Evolutionary conservation across 2,888 invertebrate species (phyloP).

Genomic region (Drosophila neonasuta): DNA sequence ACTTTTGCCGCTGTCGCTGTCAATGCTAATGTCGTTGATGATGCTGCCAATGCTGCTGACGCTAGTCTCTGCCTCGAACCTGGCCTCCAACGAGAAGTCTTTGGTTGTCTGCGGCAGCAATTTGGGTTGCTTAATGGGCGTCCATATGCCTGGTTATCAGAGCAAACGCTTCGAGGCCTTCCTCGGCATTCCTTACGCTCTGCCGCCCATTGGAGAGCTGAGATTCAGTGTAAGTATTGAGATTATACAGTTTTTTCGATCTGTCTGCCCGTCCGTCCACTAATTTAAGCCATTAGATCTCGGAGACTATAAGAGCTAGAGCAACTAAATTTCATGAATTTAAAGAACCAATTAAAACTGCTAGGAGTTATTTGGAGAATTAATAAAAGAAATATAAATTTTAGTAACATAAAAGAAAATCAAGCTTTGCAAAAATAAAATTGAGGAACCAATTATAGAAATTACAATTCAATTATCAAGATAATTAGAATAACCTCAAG

Average conservation of each 20-base stretch:
- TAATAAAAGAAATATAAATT: too few species aligned
- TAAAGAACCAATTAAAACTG: neutral
- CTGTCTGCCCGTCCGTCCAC: too few species aligned
- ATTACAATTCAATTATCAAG: too few species aligned
- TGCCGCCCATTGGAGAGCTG: slow-evolving; percentile 79
- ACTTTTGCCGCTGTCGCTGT: slow-evolving; percentile 18
- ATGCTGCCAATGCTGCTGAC: neutral
- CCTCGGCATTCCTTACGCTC: slow-evolving; percentile 81
- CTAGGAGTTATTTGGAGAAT: too few species aligned
- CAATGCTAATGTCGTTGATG: neutral
- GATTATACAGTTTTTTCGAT: too few species aligned
- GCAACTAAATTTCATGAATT: neutral
- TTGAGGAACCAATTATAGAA: too few species aligned
- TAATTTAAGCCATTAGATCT: neutral
- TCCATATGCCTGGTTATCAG: slow-evolving; percentile 72
- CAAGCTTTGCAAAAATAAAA: too few species aligned
- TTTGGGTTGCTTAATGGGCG: slow-evolving; percentile 77
- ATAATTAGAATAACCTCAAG: too few species aligned
- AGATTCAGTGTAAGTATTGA: slow-evolving; percentile 79
- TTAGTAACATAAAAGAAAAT: too few species aligned
- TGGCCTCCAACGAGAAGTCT: slow-evolving; percentile 16
- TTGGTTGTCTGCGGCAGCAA: slow-evolving; percentile 67
- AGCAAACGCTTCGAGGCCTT: slow-evolving; percentile 78
- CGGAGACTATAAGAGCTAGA: neutral
- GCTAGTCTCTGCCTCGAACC: slow-evolving; percentile 1